These are phyloP conservation scores for Ennomos erosarius DNA, from an alignment of 2,888 invertebrate species.

Conservation along the genomic window DNA sequence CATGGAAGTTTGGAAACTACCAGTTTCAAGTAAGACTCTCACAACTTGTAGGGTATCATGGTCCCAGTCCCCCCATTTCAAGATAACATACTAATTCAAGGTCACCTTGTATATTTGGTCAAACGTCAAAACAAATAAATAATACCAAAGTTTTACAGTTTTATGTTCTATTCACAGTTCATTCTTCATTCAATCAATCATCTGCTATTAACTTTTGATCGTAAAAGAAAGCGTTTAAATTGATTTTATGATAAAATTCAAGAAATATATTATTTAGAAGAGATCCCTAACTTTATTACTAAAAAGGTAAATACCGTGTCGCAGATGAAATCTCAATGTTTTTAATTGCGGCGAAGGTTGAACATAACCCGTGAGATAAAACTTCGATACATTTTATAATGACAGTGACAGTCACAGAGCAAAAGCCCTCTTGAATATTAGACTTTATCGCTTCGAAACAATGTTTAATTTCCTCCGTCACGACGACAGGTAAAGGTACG, in stretches of 20 bases:
- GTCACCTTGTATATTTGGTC: too few relatives aligned
- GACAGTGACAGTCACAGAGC: background rate
- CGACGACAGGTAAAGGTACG: conserved; percentile 1
- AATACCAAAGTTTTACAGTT: too few relatives aligned
- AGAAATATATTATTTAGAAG: background rate
- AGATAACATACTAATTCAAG: too few relatives aligned
- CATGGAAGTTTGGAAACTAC: too few relatives aligned
- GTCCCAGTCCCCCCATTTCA: too few relatives aligned
- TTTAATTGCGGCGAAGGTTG: background rate
- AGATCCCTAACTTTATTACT: conserved; percentile 6
- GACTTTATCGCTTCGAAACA: background rate
- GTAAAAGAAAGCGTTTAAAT: conserved; percentile 5
- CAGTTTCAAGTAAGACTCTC: too few relatives aligned
- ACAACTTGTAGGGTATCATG: too few relatives aligned
- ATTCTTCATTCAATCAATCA: too few relatives aligned
- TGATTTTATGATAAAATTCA: background rate
- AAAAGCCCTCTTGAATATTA: background rate
- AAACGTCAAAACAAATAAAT: too few relatives aligned
- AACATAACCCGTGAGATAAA: background rate
- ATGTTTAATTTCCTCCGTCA: background rate
- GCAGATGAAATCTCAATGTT: background rate
- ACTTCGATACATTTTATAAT: background rate
- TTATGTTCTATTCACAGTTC: too few relatives aligned
- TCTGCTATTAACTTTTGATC: background rate
- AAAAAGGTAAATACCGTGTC: background rate